Evolutionary conservation across 1,140 invertebrate species (phyloP).

Genomic region (Pomacea maculata): DNA sequence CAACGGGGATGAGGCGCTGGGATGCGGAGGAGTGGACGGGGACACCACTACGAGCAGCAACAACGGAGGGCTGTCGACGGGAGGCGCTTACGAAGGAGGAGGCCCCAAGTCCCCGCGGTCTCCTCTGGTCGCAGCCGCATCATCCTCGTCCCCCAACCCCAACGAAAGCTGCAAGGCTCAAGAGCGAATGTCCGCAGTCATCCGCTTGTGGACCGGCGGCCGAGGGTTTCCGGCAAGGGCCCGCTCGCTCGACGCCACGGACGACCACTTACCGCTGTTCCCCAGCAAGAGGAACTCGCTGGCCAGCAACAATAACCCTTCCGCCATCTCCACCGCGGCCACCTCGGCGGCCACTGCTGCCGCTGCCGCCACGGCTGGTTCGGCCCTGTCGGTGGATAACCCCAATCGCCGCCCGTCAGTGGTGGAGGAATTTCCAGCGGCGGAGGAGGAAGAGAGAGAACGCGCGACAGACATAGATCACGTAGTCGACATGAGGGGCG

Average conservation of each 20-base stretch:
- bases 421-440: no score
- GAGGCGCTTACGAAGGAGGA: neutral
- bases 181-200: conserved; percentile 15
- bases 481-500: neutral
- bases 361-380: conserved; percentile 13
- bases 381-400: neutral
- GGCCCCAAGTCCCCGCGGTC: neutral
- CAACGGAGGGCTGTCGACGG: conserved; percentile 13
- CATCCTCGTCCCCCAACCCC: conserved; percentile 6
- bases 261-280: neutral
- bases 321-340: neutral
- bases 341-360: conserved; percentile 9
- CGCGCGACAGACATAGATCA: no score
- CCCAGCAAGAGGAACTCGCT: conserved; percentile 13
- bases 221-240: neutral
- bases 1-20: conserved; percentile 6
- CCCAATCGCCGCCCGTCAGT: neutral
- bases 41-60: neutral
- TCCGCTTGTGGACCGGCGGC: conserved; percentile 14
- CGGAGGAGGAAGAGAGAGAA: no score
- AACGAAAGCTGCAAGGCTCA: neutral
- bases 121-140: neutral
- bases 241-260: conserved; percentile 15
- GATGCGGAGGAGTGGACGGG: neutral
- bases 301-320: neutral